Percentiles rank a stretch among this genome's conserved stretches.
Conservation (phyloP, 2,797 vertebrate genomes). For the Manis pentadactyla region DNA sequence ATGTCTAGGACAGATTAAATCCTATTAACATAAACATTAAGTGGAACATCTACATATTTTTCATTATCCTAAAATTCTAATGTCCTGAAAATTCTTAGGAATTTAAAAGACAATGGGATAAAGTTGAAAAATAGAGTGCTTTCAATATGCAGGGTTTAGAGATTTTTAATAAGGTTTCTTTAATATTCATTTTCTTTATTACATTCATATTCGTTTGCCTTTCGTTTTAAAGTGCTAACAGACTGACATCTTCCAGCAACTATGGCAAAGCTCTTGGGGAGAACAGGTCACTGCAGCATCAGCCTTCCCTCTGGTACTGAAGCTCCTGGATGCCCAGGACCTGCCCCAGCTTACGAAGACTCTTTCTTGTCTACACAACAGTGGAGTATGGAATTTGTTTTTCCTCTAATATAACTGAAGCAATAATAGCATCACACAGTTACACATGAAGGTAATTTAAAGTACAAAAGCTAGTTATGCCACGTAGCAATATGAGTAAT, state of each 20-base stretch:
- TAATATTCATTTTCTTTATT: neutral
- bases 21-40: neutral
- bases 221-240: constrained; percentile 53
- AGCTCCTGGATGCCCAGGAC: neutral
- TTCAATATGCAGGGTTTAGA: neutral
- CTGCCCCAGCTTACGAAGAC: neutral
- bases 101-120: constrained; percentile 28
- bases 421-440: constrained; percentile 23
- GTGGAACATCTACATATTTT: neutral
- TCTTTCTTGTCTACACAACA: neutral
- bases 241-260: neutral
- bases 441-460: constrained; percentile 60
- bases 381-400: neutral
- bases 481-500: constrained; percentile 52
- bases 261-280: neutral
- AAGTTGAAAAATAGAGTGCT: constrained; percentile 51
- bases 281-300: neutral
- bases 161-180: constrained; percentile 29
- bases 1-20: constrained; percentile 12
- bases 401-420: constrained; percentile 55
- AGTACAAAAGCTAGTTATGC: constrained; percentile 71
- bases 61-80: constrained; percentile 33
- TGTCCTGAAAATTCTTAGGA: neutral
- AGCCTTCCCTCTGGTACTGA: neutral
- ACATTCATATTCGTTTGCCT: neutral